Base-by-base conservation (phyloP, 2,797 vertebrate species). In the Megaceryle alcyon region DNA sequence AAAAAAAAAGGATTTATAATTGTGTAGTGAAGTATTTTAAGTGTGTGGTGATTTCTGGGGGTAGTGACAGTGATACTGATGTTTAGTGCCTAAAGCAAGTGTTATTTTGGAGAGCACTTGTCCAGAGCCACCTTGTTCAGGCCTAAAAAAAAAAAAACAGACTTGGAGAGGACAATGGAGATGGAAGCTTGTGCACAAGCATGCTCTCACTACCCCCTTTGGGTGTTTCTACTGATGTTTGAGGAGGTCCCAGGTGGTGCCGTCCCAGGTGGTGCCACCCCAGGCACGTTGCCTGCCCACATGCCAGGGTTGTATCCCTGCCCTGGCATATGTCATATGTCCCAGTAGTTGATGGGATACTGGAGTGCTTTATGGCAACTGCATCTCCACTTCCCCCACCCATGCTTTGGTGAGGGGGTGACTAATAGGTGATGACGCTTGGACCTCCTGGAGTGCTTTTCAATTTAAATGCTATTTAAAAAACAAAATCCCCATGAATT, bases 231-330 rank as follows among this genome's bases (percentile, higher is more conserved):
- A 29, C 25, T 15, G 0, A 0, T 12, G 33, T 57, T n/a, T 56
- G 33, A 54, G 60, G 65, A 72, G 77, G 46, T 84, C 51, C 51
- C 19, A n/a, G 33, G 48, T 4, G 6, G 37, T 71, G 37, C 43
- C 59, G 43, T 10, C 46, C 14, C 15, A 2, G 64, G 64, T 4
- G 6, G 37, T 71, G 37, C 43, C 59, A 49, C 12, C 46, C 14
- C 15, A 2, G 64, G 64, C 57, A 48, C 31, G 5, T 46, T 1
- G 0, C 68, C 75, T 23, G 26, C 31, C 16, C 3, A 22, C 68
- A 6, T 1, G 3, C 39, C 61, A 0, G 2, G 86, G 39, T 35
- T 1, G 0, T 14, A 4, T 48, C 44, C 37, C 53, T 54, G 17
- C 78, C 60, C n/a, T 29, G 12, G 46, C 31, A 16, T 20, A 1